phyloP scores from a whole-genome alignment of 2,113 vertebrate genomes.

The Aphelocoma coerulescens region DNA sequence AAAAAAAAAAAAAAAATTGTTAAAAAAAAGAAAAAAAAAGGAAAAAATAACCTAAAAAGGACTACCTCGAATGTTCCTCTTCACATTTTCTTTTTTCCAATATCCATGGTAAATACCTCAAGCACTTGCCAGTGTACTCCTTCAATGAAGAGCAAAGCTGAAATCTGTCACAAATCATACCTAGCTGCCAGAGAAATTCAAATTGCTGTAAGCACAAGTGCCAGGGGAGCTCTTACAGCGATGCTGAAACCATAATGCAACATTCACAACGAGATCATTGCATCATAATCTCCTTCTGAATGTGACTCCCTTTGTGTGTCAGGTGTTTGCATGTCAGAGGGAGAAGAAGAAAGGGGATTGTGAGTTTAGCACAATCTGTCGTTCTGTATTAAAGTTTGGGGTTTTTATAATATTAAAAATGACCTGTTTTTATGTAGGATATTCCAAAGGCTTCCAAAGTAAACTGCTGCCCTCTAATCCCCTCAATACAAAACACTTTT shows the following conservation, averaged over 20 bases:
- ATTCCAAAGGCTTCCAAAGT: constrained; percentile 30
- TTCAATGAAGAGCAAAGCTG: constrained; percentile 65
- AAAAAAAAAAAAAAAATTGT: not conserved
- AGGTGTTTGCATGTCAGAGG: constrained; percentile 53
- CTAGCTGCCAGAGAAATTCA: constrained; percentile 71
- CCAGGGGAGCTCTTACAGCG: constrained; percentile 67
- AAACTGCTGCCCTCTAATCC: constrained; percentile 22
- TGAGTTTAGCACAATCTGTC: constrained; percentile 37
- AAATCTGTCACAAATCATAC: constrained; percentile 76
- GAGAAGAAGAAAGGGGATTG: constrained; percentile 30
- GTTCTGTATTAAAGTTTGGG: constrained; percentile 6
- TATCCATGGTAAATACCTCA: constrained; percentile 60
- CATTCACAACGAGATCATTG: constrained; percentile 71
- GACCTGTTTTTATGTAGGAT: not conserved
- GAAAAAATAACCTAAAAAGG: not conserved
- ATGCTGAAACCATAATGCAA: constrained; percentile 70
- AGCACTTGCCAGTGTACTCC: constrained; percentile 55
- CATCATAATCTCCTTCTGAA: constrained; percentile 72
- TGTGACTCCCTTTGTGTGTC: constrained; percentile 62
- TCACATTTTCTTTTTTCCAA: not conserved
- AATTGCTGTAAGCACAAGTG: constrained; percentile 72
- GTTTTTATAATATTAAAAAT: not conserved
- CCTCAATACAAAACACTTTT: constrained; percentile 13
- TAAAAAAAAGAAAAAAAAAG: not conserved
- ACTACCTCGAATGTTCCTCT: constrained; percentile 1